A percentile compares a stretch with the other conserved stretches of the same genome.
phyloP scores from a whole-genome alignment of 2,888 invertebrate genomes.

The Rhingia rostrata region DNA sequence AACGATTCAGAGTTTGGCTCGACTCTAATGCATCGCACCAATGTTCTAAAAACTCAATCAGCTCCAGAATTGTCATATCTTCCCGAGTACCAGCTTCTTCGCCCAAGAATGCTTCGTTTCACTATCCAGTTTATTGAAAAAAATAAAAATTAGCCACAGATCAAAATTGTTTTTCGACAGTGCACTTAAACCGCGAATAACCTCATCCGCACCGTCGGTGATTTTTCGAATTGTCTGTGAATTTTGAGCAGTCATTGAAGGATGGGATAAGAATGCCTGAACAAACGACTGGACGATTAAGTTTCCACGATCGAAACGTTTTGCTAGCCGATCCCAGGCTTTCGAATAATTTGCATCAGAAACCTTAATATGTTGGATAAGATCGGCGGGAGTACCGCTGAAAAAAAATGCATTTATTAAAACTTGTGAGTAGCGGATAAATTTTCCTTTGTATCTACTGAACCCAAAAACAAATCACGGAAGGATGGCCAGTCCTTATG shows the following conservation, averaged over 20 bases:
- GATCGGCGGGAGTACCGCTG: too few species aligned
- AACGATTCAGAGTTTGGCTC: slow-evolving; percentile 7
- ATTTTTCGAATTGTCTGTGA: too few species aligned
- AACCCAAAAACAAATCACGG: slow-evolving; percentile 3
- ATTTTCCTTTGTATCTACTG: not conserved
- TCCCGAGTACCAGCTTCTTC: slow-evolving; percentile 18
- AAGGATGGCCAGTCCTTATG: slow-evolving; percentile 2
- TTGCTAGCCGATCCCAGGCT: not conserved
- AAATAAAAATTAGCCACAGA: not conserved
- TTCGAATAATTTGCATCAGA: not conserved
- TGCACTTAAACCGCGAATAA: not conserved
- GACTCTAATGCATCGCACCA: slow-evolving; percentile 19
- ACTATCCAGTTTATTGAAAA: not conserved
- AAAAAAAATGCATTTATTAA: too few species aligned
- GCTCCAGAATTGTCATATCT: not conserved
- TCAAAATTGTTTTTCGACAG: not conserved
- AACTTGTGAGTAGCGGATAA: too few species aligned
- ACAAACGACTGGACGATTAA: not conserved
- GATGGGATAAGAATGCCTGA: too few species aligned
- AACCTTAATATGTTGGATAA: not conserved
- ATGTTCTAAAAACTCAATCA: slow-evolving; percentile 10
- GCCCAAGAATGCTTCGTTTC: slow-evolving; percentile 1
- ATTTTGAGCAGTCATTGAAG: too few species aligned
- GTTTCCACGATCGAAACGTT: not conserved
- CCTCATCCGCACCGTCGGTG: too few species aligned